A percentile compares a stretch with the other conserved stretches of the same genome.
phyloP scores from a whole-genome alignment of 2,888 invertebrate species.

The Spodoptera exigua region DNA sequence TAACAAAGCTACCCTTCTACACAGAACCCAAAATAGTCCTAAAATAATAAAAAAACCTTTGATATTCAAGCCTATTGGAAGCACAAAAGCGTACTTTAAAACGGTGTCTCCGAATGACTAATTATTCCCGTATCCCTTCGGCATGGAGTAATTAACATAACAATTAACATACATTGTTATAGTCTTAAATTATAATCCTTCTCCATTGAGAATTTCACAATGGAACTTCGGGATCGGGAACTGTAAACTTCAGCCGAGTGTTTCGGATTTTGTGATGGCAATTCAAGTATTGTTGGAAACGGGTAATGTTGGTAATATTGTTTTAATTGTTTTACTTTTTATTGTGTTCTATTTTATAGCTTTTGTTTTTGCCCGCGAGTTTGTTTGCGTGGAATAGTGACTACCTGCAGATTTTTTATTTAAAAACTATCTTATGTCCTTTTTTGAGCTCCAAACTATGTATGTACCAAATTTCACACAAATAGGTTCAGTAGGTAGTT shows the following conservation, averaged over 20 bases:
- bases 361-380: no score
- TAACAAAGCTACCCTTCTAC: no score
- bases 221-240: slow-evolving; percentile 44
- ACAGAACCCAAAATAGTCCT: no score
- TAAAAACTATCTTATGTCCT: no score
- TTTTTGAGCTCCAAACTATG: no score
- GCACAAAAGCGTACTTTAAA: slow-evolving; percentile 3
- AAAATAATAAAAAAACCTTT: no score
- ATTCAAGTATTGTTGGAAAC: slow-evolving; percentile 29
- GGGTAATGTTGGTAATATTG: slow-evolving; percentile 18
- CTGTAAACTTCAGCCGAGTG: slow-evolving; percentile 39
- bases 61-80: no score
- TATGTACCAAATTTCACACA: no score
- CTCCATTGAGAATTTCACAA: slow-evolving; percentile 55
- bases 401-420: no score
- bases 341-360: slow-evolving; percentile 2
- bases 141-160: slow-evolving; percentile 63
- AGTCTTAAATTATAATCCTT: slow-evolving; percentile 62
- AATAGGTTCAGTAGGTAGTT: no score
- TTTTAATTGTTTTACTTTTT: slow-evolving; percentile 22
- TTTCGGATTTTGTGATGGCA: slow-evolving; percentile 35
- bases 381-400: no score
- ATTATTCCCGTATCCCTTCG: slow-evolving; percentile 43
- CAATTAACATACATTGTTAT: slow-evolving; percentile 68
- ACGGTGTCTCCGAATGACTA: slow-evolving; percentile 49